These are phyloP conservation scores for Otocyon megalotis DNA, from an alignment of 2,113 vertebrate species.

Conservation along the genomic window DNA sequence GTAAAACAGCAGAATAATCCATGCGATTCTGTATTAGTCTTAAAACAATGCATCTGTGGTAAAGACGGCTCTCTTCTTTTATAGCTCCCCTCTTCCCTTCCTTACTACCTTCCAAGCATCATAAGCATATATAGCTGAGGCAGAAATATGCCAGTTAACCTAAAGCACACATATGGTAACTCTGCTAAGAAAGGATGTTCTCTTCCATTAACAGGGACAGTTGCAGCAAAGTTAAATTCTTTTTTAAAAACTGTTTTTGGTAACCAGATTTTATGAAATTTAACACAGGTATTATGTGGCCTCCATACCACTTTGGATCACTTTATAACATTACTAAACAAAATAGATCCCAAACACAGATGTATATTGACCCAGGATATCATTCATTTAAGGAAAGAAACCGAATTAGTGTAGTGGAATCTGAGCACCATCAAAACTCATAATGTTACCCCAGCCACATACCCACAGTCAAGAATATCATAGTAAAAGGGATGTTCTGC, in stretches of 20 bases:
- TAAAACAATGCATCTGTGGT: background rate
- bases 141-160: background rate
- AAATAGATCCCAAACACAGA: background rate
- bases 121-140: background rate
- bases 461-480: background rate
- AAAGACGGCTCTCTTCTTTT: background rate
- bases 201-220: background rate
- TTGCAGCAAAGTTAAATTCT: background rate
- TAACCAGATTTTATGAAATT: constrained; percentile 7
- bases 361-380: background rate
- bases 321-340: background rate
- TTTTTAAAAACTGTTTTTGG: background rate
- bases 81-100: background rate
- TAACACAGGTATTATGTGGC: background rate
- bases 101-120: background rate
- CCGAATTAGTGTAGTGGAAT: background rate
- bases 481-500: background rate
- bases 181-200: background rate
- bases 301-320: background rate
- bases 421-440: background rate
- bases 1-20: constrained; percentile 8
- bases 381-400: constrained; percentile 17
- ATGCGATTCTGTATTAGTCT: background rate
- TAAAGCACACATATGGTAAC: background rate
- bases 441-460: background rate